Base-by-base conservation (phyloP, 2,113 vertebrate species). In the Hippocampus guttulatus region DNA sequence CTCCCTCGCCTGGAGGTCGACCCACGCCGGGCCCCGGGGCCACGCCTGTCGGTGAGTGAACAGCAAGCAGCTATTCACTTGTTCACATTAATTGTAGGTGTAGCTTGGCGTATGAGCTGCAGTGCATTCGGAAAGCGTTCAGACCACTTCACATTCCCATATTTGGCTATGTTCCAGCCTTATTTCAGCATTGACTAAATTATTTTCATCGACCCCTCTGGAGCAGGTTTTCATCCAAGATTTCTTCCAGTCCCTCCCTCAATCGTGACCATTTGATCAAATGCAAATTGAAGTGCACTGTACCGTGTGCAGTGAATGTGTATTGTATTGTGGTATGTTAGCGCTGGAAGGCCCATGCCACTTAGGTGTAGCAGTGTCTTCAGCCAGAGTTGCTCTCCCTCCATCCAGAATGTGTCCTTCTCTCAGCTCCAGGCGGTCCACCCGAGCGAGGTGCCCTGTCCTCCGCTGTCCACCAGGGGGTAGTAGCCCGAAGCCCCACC, bases 391-490 rank as follows among this genome's bases (percentile, higher is more conserved):
- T 51, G 51, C 76, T 81, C 61, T 71, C 71, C 68, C 67, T 38
- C 73, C 76, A 78, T 38, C 73, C 76, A 78, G 80, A 78, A 68
- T 67, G 86, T 64, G 78, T 75, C 71, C 92, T 92, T 71, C 68
- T 84, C 30, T 86, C 95, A 76, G 93, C 94, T 83, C 92, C 90
- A 73, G 95, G 97, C n/a, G 97, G 96, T 77, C 93, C 94, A 2
- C 94, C 91, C 1, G 96, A 98, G 85, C 94, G 91, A 87, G 62
- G 89, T 6, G 89, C 91, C 82, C 68, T 92, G 23, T 92, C 89
- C 63, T 71, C 86, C 8, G 52, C 73, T 0, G 62, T 80, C 75
- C 80, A 81, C 41, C 86, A 85, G n/a, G 86, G 91, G 64, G 74
- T 77, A 82, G 76, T 83, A 77, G 92, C 80, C 72, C 92, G 94